Conservation (phyloP, 2,113 vertebrate species). For the Craseonycteris thonglongyai region DNA sequence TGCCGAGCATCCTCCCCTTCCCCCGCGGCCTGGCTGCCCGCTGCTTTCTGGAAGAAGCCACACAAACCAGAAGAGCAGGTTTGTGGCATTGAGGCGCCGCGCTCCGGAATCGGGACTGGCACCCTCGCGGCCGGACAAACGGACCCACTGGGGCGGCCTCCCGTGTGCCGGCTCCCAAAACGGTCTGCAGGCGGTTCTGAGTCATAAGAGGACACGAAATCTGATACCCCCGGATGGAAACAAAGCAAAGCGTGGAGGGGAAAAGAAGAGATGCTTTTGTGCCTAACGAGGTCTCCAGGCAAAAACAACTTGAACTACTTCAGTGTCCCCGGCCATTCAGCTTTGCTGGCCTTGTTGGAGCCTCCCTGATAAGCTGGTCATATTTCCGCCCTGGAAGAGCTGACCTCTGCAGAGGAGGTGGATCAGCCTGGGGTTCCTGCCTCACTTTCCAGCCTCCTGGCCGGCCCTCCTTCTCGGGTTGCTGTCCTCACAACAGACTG, state of each 20-base stretch:
- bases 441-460: neutral
- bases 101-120: neutral
- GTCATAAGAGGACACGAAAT: neutral
- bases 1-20: neutral
- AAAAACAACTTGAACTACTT: neutral
- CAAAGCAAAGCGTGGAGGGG: neutral
- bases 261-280: conserved; percentile 28
- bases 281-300: conserved; percentile 38
- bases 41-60: neutral
- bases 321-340: neutral
- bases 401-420: neutral
- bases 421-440: neutral
- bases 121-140: neutral
- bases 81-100: neutral
- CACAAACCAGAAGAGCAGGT: conserved; percentile 13
- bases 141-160: neutral
- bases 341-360: conserved; percentile 35
- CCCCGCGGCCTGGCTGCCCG: no score
- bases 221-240: neutral
- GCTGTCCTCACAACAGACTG: neutral
- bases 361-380: neutral
- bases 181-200: neutral
- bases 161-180: neutral
- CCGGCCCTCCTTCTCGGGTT: neutral
- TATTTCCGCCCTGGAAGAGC: neutral